These are phyloP conservation scores for Halcyon malimbica DNA, from an alignment of 2,113 vertebrate species.

Conservation along the genomic window DNA sequence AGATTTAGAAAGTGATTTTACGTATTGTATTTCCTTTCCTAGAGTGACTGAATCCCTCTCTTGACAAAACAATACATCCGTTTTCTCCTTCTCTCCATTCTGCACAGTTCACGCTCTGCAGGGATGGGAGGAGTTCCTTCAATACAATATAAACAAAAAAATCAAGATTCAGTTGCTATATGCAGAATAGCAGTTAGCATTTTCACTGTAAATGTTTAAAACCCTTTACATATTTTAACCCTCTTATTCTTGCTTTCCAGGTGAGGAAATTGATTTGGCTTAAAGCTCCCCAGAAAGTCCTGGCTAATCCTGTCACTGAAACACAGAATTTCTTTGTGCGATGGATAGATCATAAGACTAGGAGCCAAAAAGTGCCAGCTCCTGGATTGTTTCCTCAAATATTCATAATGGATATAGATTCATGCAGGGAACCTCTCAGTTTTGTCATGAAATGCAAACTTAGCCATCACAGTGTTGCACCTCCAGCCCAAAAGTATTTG, in stretches of 20 bases:
- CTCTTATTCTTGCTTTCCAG: not conserved
- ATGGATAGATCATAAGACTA: not conserved
- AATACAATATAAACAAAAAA: not conserved
- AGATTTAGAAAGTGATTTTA: conserved; percentile 11
- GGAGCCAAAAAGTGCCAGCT: not conserved
- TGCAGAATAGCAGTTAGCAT: not conserved
- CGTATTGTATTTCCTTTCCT: not conserved
- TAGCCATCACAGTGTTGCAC: not conserved
- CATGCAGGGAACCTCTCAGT: not conserved
- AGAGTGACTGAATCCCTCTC: not conserved
- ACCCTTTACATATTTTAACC: not conserved
- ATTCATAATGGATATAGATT: not conserved
- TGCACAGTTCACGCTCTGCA: not conserved
- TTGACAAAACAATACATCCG: not conserved
- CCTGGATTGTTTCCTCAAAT: not conserved
- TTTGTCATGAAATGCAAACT: not conserved
- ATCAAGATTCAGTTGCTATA: not conserved
- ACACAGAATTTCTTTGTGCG: not conserved
- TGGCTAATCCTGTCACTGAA: not conserved
- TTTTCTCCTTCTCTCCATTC: not conserved
- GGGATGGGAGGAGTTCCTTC: conserved; percentile 30
- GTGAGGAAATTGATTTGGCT: not conserved
- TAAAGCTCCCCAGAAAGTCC: not conserved
- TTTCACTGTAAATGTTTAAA: not conserved
- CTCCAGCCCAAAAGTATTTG: not conserved